Base-by-base conservation (phyloP, 92 coral and sea anemone genomes). In the Diadumene lineata region DNA sequence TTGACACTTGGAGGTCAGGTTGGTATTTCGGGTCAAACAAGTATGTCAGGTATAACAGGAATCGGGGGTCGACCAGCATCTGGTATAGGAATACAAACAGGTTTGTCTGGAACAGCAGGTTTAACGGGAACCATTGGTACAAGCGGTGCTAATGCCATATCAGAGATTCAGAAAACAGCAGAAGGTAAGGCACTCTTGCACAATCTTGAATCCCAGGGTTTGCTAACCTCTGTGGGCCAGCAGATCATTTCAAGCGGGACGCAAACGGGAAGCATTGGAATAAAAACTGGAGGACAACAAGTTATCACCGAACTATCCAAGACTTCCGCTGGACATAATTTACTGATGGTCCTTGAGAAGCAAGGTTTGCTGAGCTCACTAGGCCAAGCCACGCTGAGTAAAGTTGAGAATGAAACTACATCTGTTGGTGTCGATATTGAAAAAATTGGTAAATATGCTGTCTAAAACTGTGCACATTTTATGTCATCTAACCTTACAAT, bases 161-260 rank as follows among this genome's bases (percentile, higher is more conserved):
- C 38, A 50, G 63, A 70, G 22, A 28, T 70, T 56, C 64, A 51
- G 64, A 70, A 70, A 48, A 38, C 79, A 10, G 11, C 79, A 11
- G 58, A 64, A 27, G 79, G 79, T 43, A 53, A 46, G 31, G 58
- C 69, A 13, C 31, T 74, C 0, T 11, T 74, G 38, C 63, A 24
- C n/a, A 74, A 18, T 50, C 79, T 74, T 10, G 43, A 74, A 28
- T 58, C 55, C 15, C 79, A 74, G 46, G 79, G 79, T 0, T 21
- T 74, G 21, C 44, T 73, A 18, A 73, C 66, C 28, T 18, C 58
- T 18, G 56, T 57, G 19, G 78, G 78, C 38, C 67, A 58, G 29
- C 56, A 73, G 0, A 15, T 34, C 4, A 29, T 74, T 33, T 64
- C 69, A 1, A 61, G 63, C 24, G 73, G 73, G 7, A 18, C 62